phyloP scores from a whole-genome alignment of 2,113 vertebrate species.

The Eidolon helvum region DNA sequence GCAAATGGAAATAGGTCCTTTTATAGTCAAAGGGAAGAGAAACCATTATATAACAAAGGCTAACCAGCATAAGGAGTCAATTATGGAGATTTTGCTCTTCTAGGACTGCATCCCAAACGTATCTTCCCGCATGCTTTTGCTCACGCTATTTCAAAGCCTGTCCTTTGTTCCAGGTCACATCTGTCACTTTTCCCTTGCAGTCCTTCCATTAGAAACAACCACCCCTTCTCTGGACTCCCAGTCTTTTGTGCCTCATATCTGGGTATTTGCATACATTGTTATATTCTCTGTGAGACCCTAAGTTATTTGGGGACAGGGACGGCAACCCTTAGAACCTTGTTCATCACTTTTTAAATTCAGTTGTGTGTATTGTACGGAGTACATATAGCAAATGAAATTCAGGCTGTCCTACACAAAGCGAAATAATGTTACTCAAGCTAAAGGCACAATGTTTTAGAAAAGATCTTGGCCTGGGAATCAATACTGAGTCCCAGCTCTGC shows the following conservation, averaged over 20 bases:
- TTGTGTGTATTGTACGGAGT: not conserved
- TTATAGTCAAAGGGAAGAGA: not conserved
- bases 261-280: not conserved
- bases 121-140: not conserved
- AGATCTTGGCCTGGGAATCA: not conserved
- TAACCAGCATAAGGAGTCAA: not conserved
- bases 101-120: not conserved
- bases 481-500: not conserved
- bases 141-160: not conserved
- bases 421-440: not conserved
- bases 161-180: not conserved
- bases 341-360: not conserved
- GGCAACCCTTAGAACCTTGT: not conserved
- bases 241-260: not conserved
- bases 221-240: not conserved
- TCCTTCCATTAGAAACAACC: not conserved
- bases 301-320: not conserved
- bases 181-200: not conserved
- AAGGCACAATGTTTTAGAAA: not conserved
- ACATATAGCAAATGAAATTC: not conserved
- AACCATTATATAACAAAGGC: not conserved
- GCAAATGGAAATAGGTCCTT: not conserved
- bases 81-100: not conserved
- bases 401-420: not conserved
- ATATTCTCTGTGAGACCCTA: not conserved